A percentile compares a stretch with the other conserved stretches of the same genome.
Evolutionary conservation across 2,113 vertebrate species (phyloP).

Genomic region (Laterallus jamaicensis): DNA sequence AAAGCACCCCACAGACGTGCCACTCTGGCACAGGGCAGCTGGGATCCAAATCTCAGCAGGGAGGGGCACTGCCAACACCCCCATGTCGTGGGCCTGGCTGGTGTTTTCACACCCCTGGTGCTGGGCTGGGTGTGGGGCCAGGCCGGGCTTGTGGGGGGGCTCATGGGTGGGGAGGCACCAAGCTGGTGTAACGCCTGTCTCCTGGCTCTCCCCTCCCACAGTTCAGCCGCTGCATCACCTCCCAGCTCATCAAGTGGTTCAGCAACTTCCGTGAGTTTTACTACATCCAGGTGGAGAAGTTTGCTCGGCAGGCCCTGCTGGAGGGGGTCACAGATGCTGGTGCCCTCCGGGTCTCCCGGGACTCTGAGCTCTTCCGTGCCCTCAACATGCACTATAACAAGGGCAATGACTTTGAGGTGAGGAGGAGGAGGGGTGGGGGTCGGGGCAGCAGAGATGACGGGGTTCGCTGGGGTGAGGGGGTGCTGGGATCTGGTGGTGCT

Average conservation of each 20-base stretch:
- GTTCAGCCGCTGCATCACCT: conserved; percentile 97
- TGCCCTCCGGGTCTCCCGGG: conserved; percentile 83
- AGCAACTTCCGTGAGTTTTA: conserved; percentile 98
- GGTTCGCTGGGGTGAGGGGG: fast-evolving
- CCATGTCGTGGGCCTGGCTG: fast-evolving
- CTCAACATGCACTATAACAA: conserved; percentile 97
- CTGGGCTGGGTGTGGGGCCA: not conserved
- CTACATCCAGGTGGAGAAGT: conserved; percentile 99
- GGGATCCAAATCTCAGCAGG: fast-evolving
- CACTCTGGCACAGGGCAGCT: not conserved
- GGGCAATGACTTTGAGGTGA: conserved; percentile 93
- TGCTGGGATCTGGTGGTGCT: fast-evolving
- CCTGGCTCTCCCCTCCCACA: not conserved
- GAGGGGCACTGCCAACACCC: fast-evolving
- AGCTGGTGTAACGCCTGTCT: not conserved
- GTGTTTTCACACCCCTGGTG: not conserved
- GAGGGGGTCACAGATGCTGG: conserved; percentile 82
- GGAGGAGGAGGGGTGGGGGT: not conserved
- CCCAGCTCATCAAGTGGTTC: conserved; percentile 99
- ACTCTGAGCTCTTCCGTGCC: conserved; percentile 90
- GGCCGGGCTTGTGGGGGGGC: not conserved
- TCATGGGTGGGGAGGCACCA: not conserved
- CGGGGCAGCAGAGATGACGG: not conserved
- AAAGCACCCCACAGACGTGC: not conserved
- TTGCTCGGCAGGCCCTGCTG: conserved; percentile 88